A percentile compares a stretch with the other conserved stretches of the same genome.
Conservation (phyloP, 1,140 invertebrate species). For the Trialeurodes vaporariorum region DNA sequence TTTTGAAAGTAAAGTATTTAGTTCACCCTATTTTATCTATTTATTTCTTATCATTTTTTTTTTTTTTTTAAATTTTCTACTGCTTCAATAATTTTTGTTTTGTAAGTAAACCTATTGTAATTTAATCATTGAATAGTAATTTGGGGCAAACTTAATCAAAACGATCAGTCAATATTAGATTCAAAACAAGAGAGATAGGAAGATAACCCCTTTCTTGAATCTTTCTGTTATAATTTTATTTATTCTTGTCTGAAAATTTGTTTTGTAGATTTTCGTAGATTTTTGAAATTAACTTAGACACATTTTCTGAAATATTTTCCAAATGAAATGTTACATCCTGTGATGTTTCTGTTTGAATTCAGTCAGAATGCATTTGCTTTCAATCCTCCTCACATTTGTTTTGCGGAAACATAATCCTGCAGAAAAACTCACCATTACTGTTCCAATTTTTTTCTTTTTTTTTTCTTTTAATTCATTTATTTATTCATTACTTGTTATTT, state of each 20-base stretch:
- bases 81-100: constrained; percentile 22
- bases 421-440: no score
- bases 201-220: not conserved
- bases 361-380: not conserved
- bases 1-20: constrained; percentile 3
- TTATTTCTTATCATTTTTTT: constrained; percentile 6
- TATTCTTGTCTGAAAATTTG: not conserved
- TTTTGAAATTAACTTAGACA: constrained; percentile 1
- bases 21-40: constrained; percentile 16
- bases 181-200: not conserved
- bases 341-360: not conserved
- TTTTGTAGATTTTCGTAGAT: not conserved
- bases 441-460: no score
- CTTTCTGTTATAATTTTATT: not conserved
- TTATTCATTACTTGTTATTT: no score
- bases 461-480: no score
- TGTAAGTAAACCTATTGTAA: not conserved
- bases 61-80: constrained; percentile 20
- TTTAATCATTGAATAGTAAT: no score
- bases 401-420: no score
- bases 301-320: not conserved
- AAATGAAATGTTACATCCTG: not conserved
- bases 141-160: not conserved
- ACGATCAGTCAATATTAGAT: not conserved
- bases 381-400: not conserved